Evolutionary conservation across 2,888 invertebrate genomes (phyloP).

Genomic region (Lycia hirtaria): DNA sequence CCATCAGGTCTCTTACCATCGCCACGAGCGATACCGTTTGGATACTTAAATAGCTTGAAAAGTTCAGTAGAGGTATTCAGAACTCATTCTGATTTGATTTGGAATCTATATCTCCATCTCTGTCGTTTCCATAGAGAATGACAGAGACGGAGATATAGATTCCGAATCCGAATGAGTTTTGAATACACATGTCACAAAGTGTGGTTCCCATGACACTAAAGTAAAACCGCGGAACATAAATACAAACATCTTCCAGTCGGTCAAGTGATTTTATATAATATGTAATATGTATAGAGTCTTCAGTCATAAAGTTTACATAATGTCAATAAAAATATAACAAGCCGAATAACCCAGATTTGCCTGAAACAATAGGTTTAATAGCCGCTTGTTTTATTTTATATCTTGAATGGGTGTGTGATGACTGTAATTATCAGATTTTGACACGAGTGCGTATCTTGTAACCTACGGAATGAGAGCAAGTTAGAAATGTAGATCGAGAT

Average conservation of each 20-base stretch:
- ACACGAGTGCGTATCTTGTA: not conserved
- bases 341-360: constrained; percentile 4
- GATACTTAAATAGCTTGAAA: too few species aligned
- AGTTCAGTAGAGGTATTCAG: too few species aligned
- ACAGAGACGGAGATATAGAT: too few species aligned
- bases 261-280: not conserved
- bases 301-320: constrained; percentile 4
- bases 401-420: not conserved
- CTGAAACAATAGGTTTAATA: not conserved
- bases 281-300: constrained; percentile 1
- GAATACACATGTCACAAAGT: too few species aligned
- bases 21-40: too few species aligned
- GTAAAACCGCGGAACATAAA: too few species aligned
- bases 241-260: not conserved
- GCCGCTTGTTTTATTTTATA: not conserved
- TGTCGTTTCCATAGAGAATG: too few species aligned
- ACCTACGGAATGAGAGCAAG: not conserved
- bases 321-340: constrained; percentile 5
- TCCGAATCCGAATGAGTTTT: too few species aligned
- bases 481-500: not conserved
- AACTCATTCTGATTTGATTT: too few species aligned
- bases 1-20: too few species aligned
- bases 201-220: too few species aligned
- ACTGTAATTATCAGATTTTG: constrained; percentile 11
- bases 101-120: too few species aligned